Evolutionary conservation across 2,888 invertebrate species (phyloP), one percentile per base, ranked within the genome.

Genomic region (Ormia ochracea): DNA sequence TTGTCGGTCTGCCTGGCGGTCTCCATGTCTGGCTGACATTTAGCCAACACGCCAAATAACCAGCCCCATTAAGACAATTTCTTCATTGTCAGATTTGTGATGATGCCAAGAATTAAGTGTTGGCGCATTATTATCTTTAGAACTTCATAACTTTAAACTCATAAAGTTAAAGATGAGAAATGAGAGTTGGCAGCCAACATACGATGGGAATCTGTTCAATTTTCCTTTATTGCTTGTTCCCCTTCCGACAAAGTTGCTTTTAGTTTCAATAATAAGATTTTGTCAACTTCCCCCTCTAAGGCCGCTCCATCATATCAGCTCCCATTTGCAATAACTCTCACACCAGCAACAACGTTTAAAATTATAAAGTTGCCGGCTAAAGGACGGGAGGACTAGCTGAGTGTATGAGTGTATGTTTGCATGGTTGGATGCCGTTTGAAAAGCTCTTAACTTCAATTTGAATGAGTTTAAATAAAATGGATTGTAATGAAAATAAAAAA

Each of bases 51-150:
- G 12, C 0, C 19, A 63, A 17, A 33, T 52, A 36, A 10, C 75
- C 63, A 70, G 72, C 45, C 56, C 76, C 76, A 80, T 80, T 80
- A 80, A 68, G 76, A 72, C 66, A 68, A 80, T 54, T 76, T 73
- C 68, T 76, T 54, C 73, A 65, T 80, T 80, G 76, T 80, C 72
- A 72, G 81, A 81, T 84, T 85, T 87, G 86, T 85, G 84, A 86
- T 83, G 84, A 85, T 86, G 88, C 88, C 88, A 86, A 87, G 83
- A 84, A 85, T 84, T 85, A 88, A 89, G 89, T 89, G 88, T 88
- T 88, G 86, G 86, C 84, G 84, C 85, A 88, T 89, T 88, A 89
- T 88, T 87, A 88, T 89, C 87, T 84, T 85, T 86, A 84, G 84
- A 86, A 87, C 86, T 88, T 88, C 85, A 88, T 88, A 88, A 86